Base-by-base conservation (phyloP, 2,888 invertebrate genomes). In the Dryococelus australis region DNA sequence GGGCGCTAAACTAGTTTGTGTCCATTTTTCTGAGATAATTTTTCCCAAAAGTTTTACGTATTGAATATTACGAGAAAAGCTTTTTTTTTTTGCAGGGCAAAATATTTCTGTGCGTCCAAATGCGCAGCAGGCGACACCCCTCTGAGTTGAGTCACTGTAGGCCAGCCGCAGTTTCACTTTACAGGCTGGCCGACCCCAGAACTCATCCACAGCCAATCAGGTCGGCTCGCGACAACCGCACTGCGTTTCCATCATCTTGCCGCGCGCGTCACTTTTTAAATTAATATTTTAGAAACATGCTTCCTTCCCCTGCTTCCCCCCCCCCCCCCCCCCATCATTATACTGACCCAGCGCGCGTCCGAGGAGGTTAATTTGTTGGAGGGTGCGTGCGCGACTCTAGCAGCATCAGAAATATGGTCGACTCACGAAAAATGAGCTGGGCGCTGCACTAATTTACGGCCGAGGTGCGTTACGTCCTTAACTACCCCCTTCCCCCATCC, bases 201-300 rank as follows among this genome's bases (percentile, higher is more conserved):
- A 47, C 47, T 47, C 65, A n/a, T 65, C 24, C 65, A n/a, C 65
- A 65, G 65, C 65, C 65, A 65, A 65, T 65, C 65, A 65, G 65
- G 65, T 65, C 65, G 65, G 24, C 65, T 65, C 24, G 65, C 65
- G 65, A 65, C 65, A 65, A n/a, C 65, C 20, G 65, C 65, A 20
- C 65, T n/a, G 65, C 65, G 65, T 65, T 47, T 65, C 65, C 65
- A 65, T 65, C 65, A 65, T 65, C 65, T 65, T 6, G 65, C 65
- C 65, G 65, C 65, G 65, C n/a, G 65, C 65, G 65, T 65, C 65
- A n/a, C n/a, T 65, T 65, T 65, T 65, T 65, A 65, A 65, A 65
- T 65, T 65, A 65, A 65, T 65, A 65, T 65, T 65, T 65, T 65
- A n/a, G 65, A 65, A 65, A 65, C 65, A n/a, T 65, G 65, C 65